phyloP scores from a whole-genome alignment of 2,113 vertebrate species.

The Pandion haliaetus region DNA sequence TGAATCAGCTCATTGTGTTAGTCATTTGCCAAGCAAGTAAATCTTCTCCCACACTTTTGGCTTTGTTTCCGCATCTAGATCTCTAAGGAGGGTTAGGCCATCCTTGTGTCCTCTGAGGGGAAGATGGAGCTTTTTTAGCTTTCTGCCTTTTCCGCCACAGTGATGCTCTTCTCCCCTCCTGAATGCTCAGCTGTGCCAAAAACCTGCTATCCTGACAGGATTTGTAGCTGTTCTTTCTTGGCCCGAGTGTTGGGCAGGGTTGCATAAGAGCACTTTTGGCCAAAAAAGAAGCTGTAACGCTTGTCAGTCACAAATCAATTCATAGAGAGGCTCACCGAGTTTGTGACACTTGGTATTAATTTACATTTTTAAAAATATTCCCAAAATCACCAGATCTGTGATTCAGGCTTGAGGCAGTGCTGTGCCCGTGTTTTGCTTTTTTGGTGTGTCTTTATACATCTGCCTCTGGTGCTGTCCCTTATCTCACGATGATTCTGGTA shows the following conservation, averaged over 20 bases:
- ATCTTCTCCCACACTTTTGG: constrained; percentile 9
- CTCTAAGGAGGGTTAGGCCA: constrained; percentile 12
- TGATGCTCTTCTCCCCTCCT: background rate
- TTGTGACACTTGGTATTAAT: constrained; percentile 12
- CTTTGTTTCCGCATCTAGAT: background rate
- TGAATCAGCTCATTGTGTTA: background rate
- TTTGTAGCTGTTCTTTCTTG: constrained; percentile 45
- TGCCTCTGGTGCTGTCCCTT: background rate
- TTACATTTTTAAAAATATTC: background rate
- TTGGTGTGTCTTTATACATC: background rate
- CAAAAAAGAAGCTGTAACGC: constrained; percentile 20
- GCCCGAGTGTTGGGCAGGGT: background rate
- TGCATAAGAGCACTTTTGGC: constrained; percentile 11
- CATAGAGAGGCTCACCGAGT: background rate
- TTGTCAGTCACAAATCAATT: constrained; percentile 17
- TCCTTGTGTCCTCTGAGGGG: background rate
- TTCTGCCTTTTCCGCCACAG: background rate
- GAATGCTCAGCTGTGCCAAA: constrained; percentile 6
- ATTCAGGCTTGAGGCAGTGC: background rate
- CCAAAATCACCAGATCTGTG: background rate
- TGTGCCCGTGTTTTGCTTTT: background rate
- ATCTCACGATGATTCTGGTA: background rate
- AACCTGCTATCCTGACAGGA: constrained; percentile 24
- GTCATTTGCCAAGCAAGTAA: background rate
- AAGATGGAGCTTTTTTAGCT: background rate